A percentile compares a stretch with the other conserved stretches of the same genome.
Conservation (phyloP, 2,888 invertebrate genomes). For the Artemia sinica region DNA sequence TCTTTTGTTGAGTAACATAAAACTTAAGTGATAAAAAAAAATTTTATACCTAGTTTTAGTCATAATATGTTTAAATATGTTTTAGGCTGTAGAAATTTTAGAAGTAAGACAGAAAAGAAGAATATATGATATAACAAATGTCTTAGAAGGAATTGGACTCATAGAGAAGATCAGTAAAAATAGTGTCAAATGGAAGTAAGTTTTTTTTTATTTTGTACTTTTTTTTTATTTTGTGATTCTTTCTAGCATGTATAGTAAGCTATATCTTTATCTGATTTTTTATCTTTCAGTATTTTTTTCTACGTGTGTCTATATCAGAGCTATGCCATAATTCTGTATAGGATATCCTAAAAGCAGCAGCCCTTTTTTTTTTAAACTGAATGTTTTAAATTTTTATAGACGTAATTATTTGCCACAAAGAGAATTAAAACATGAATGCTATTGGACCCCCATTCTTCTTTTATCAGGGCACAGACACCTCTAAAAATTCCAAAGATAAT, state of each 20-base stretch:
- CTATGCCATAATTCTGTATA: not conserved
- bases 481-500: too few relatives aligned
- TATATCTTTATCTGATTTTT: constrained; percentile 13
- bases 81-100: constrained; percentile 67
- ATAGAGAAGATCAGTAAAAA: constrained; percentile 86
- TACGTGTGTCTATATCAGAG: constrained; percentile 10
- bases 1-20: too few relatives aligned
- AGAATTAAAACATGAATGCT: too few relatives aligned
- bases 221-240: constrained; percentile 15
- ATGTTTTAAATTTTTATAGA: too few relatives aligned
- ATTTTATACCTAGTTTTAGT: too few relatives aligned
- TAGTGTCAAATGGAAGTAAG: constrained; percentile 87
- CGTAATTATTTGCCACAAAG: too few relatives aligned
- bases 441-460: too few relatives aligned
- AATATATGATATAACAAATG: constrained; percentile 86
- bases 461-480: too few relatives aligned
- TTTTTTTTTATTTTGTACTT: constrained; percentile 26
- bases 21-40: too few relatives aligned
- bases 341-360: too few relatives aligned
- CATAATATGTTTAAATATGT: not conserved
- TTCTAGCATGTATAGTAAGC: not conserved
- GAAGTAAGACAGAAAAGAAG: constrained; percentile 74
- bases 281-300: constrained; percentile 6
- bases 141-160: constrained; percentile 76
- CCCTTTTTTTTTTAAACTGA: too few relatives aligned